Conservation (phyloP, 1,140 invertebrate genomes). For the Lepidostoma basale region DNA sequence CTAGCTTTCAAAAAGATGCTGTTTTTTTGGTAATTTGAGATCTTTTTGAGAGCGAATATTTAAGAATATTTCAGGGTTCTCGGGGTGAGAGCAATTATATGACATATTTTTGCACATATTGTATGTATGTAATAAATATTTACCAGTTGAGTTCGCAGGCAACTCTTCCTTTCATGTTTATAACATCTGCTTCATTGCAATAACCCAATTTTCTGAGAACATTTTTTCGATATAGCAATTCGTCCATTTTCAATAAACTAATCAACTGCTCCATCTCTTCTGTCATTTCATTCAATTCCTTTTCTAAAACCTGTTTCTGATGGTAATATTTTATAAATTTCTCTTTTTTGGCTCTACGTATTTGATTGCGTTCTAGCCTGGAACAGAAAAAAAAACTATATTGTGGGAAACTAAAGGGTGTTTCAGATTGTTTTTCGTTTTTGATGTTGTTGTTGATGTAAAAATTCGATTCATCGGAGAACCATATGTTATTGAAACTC, state of each 20-base stretch:
- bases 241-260: slow-evolving; percentile 70
- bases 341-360: neutral
- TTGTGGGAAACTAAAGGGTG: too few relatives aligned
- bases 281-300: slow-evolving; percentile 23
- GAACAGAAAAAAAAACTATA: neutral
- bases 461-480: too few relatives aligned
- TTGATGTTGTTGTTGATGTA: too few relatives aligned
- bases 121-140: slow-evolving; percentile 20
- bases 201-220: slow-evolving; percentile 91
- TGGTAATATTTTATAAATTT: neutral
- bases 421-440: too few relatives aligned
- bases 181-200: slow-evolving; percentile 91
- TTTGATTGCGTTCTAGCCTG: slow-evolving; percentile 8
- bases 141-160: slow-evolving; percentile 95
- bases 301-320: slow-evolving; percentile 19
- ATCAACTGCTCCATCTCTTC: slow-evolving; percentile 7
- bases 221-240: slow-evolving; percentile 93
- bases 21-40: too few relatives aligned
- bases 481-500: too few relatives aligned
- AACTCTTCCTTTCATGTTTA: slow-evolving; percentile 95
- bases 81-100: too few relatives aligned
- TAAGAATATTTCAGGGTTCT: too few relatives aligned
- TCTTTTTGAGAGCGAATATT: too few relatives aligned
- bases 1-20: too few relatives aligned
- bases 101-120: too few relatives aligned